phyloP scores from a whole-genome alignment of 92 coral and sea anemone species.

The Palythoa grandiflora region DNA sequence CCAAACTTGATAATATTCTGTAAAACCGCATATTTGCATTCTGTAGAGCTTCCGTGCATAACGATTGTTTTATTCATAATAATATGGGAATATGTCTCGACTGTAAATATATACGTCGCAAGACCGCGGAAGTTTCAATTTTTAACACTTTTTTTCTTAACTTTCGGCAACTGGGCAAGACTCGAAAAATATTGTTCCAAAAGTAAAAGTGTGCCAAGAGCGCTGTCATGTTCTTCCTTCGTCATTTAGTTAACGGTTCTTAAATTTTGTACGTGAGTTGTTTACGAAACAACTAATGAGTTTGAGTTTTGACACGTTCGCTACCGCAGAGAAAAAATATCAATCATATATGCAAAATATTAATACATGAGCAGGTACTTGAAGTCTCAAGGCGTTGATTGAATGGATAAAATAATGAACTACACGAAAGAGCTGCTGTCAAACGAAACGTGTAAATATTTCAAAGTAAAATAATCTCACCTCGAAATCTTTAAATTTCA shows the following conservation, averaged over 20 bases:
- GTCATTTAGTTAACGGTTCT: neutral
- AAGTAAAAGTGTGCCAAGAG: neutral
- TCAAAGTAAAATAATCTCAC: constrained; percentile 41
- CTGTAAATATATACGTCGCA: neutral
- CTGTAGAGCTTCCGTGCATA: neutral
- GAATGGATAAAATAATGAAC: neutral
- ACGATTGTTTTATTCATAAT: neutral
- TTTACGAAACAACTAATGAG: neutral
- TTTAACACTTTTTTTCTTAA: neutral
- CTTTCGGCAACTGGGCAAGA: neutral
- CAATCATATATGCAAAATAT: neutral
- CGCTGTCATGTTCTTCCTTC: neutral
- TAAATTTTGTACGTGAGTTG: constrained; percentile 7
- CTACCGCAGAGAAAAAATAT: constrained; percentile 3
- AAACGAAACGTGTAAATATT: neutral
- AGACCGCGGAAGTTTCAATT: neutral
- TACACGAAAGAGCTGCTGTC: neutral
- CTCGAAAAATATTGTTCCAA: neutral
- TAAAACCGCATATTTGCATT: neutral
- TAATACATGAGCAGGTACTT: constrained; percentile 19
- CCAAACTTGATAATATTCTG: neutral
- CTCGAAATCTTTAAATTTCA: constrained; percentile 94
- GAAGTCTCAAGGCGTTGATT: neutral
- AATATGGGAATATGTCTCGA: neutral
- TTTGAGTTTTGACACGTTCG: constrained; percentile 12